Evolutionary conservation across 2,888 invertebrate species (phyloP), one percentile per base, ranked within the genome.

Genomic region (Tanaodytes sp.): DNA sequence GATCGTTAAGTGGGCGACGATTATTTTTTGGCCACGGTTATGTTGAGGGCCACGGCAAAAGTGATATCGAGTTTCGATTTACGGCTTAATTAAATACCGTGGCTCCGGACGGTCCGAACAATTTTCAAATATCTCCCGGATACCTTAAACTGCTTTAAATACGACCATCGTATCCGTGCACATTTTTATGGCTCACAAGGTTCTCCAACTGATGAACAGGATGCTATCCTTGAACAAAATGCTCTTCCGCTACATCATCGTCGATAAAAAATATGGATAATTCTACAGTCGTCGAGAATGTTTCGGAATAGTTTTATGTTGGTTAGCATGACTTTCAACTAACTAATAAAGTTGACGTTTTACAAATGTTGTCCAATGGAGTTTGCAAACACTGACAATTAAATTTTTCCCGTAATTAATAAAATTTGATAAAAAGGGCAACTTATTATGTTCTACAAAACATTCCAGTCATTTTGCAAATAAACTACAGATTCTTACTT

Each of bases 31-130:
- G 65, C 43, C 72, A 71, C 74, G 73, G 65, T 70, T n/a, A n/a
- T n/a, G n/a, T n/a, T n/a, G n/a, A n/a, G n/a, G n/a, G 63, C 67
- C 62, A 72, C 71, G 65, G 74, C 75, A 78, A 78, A 78, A 64
- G 73, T 39, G 48, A 59, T 55, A 54, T 63, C 74, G 61, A 69
- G 67, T 65, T 72, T 75, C 75, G 76, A 77, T 78, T 79, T 78
- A 79, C 74, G 77, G 73, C 77, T 77, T 76, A 78, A 79, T 79
- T 79, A 78, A 79, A 76, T 74, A 71, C 73, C 23, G 62, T 55
- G 69, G 68, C 42, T 37, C 64, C 48, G 54, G 52, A 70, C 57
- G 40, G 45, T 49, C 31, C 61, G 61, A 57, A 57, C 46, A 57
- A 62, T 68, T 57, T 52, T 51, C 20, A 40, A 62, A 57, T n/a